A percentile compares a stretch with the other conserved stretches of the same genome.
phyloP scores from a whole-genome alignment of 2,888 invertebrate species.

The Lissonota sp. region DNA sequence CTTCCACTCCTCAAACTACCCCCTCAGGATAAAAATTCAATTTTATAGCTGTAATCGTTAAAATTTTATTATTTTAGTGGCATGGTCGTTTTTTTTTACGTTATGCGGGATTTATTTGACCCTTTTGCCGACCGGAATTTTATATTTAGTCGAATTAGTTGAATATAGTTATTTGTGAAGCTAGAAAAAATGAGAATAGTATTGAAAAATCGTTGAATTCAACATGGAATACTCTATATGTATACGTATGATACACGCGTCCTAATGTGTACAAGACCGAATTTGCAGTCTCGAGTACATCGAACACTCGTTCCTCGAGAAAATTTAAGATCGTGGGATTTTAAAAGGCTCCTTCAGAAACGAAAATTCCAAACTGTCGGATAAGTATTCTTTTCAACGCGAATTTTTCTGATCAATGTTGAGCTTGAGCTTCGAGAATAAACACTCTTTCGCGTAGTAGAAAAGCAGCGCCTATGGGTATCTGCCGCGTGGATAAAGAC shows the following conservation, averaged over 20 bases:
- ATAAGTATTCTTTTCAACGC: conserved; percentile 23
- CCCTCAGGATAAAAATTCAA: too few relatives aligned
- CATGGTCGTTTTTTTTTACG: too few relatives aligned
- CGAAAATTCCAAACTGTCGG: conserved; percentile 25
- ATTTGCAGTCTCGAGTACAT: background rate
- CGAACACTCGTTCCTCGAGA: conserved; percentile 7
- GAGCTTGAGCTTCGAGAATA: conserved; percentile 44
- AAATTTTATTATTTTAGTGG: too few relatives aligned
- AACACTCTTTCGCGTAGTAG: conserved; percentile 25
- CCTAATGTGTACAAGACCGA: background rate
- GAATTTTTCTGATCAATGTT: conserved; percentile 38
- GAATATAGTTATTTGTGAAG: too few relatives aligned
- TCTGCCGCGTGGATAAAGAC: background rate
- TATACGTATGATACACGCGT: background rate
- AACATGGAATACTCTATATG: background rate
- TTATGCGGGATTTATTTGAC: too few relatives aligned
- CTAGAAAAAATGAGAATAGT: background rate
- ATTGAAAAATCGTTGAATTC: background rate
- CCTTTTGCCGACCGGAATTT: too few relatives aligned
- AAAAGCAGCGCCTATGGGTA: conserved; percentile 15
- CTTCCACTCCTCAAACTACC: too few relatives aligned
- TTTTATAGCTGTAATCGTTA: too few relatives aligned
- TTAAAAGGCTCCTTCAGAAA: conserved; percentile 26
- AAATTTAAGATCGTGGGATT: conserved; percentile 4
- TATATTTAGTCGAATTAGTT: too few relatives aligned